Evolutionary conservation across 2,888 invertebrate species (phyloP), one percentile per base, ranked within the genome.

Genomic region (Metallyticus violacea): DNA sequence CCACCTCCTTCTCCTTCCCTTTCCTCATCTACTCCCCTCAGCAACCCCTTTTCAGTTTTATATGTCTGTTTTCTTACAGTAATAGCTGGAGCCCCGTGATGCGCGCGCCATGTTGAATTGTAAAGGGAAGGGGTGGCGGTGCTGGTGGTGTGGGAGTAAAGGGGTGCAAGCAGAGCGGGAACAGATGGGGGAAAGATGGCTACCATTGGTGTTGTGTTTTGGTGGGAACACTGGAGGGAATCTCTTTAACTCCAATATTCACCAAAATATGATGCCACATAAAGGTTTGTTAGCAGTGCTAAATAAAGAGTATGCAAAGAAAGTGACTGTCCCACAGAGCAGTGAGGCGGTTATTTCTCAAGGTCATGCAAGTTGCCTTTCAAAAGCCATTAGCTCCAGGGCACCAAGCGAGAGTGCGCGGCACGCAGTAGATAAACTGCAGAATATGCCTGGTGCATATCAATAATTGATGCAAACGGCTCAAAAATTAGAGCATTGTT

Each of bases 21-120:
- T 92, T 92, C 91, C 92, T 92, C 87, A 85, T 87, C 91, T 91
- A 91, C 92, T 90, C 91, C 89, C 90, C 91, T 91, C 91, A 91
- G 87, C 90, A 91, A 91, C 91, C 91, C 91, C 90, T 92, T 91
- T 91, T 91, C 92, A 92, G 92, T 92, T 92, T 92, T 92, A 92
- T 93, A 92, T 92, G 92, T 93, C 92, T 93, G 92, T 92, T 92
- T 92, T 93, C 93, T 93, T 92, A 92, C 92, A 92, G 92, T 92
- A 92, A 93, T 93, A 92, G 92, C 92, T 92, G 91, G 92, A 91
- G 92, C 92, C 91, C 85, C 76, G 85, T 40, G 85, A 79, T 85
- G 88, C 87, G 88, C 88, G 92, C 92, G 91, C 90, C 91, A 90
- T 90, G 90, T 90, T 91, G 91, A 91, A 91, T 91, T 91, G 91